Evolutionary conservation across 2,888 invertebrate species (phyloP), one percentile per base, ranked within the genome.

Genomic region (Coecobrya sp.): DNA sequence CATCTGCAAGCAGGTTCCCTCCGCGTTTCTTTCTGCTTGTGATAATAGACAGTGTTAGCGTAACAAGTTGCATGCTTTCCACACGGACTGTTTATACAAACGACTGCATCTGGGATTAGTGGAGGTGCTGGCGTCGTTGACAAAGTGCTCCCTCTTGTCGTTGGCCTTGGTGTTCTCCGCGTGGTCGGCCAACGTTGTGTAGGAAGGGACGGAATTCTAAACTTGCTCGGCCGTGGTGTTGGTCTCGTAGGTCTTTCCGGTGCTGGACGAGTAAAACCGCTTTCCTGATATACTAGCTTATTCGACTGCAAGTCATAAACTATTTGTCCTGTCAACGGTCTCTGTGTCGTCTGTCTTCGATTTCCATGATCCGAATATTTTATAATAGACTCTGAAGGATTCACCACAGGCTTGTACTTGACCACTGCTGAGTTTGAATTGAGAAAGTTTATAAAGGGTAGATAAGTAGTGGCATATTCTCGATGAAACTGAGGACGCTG

Each of bases 1-100:
- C 93, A 93, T 91, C 89, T 93, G 27, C 93, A 93, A 8, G 90
- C 93, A 52, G 93, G 93, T 19, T 93, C 93, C 22, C 90, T 49
- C 19, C 91, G 22, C n/a, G 88, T 70, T 19, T 90, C 90, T 27
- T 91, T 90, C 25, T 84, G 84, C n/a, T 85, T 93, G 16, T 82
- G 85, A 30, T 93, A 92, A 52, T 89, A 93, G 0, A 91, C 91
- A 8, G 87, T 92, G 19, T 91, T 92, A 3, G 92, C 92, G 49
- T 70, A 92, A 30, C 94, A 94, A 13, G 86, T 90, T 8, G 94
- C 93, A 82, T 93, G 85, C 25, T 62, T 65, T 36, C 94, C 94
- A 87, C 94, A 94, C 3, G 87, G 88, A 7, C 84, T 91, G 73
- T 94, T 91, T 16, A 88, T 81, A 30, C 94, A 94, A 13, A 90